These are phyloP conservation scores for Clinocottus analis DNA, from an alignment of 2,113 vertebrate genomes.

Conservation along the genomic window DNA sequence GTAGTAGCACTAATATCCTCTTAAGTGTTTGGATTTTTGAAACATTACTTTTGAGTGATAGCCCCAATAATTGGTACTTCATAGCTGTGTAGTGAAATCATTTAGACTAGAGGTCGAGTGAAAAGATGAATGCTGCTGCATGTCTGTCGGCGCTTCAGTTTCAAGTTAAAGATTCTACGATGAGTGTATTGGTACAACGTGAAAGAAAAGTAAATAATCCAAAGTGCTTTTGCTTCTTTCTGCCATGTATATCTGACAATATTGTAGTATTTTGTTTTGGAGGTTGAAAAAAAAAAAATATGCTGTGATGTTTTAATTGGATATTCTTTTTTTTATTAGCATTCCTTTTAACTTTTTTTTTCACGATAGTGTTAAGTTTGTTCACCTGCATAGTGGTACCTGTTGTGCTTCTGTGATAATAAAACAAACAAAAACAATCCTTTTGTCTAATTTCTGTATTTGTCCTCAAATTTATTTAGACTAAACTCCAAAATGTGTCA, in stretches of 20 bases:
- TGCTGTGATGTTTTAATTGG: slow-evolving; percentile 67
- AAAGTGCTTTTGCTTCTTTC: slow-evolving; percentile 73
- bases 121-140: slow-evolving; percentile 58
- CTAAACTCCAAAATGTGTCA: not conserved
- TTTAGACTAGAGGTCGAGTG: slow-evolving; percentile 43
- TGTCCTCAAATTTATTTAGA: not conserved
- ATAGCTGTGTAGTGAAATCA: slow-evolving; percentile 48
- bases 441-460: not conserved
- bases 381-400: slow-evolving; percentile 82
- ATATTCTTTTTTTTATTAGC: slow-evolving; percentile 51
- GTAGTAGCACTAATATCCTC: slow-evolving; percentile 47
- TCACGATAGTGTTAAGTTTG: slow-evolving; percentile 63
- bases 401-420: slow-evolving; percentile 85
- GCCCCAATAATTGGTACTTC: slow-evolving; percentile 70
- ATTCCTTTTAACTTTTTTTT: slow-evolving; percentile 68
- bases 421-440: slow-evolving; percentile 61
- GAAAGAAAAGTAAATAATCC: slow-evolving; percentile 63
- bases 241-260: slow-evolving; percentile 65
- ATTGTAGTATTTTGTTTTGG: slow-evolving; percentile 62
- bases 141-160: slow-evolving; percentile 44
- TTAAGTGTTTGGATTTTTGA: slow-evolving; percentile 30
- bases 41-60: slow-evolving; percentile 25
- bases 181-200: slow-evolving; percentile 57
- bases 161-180: slow-evolving; percentile 35
- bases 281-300: slow-evolving; percentile 42